A percentile compares a stretch with the other conserved stretches of the same genome.
Conservation (phyloP, 2,113 vertebrate genomes). For the Calypte anna region DNA sequence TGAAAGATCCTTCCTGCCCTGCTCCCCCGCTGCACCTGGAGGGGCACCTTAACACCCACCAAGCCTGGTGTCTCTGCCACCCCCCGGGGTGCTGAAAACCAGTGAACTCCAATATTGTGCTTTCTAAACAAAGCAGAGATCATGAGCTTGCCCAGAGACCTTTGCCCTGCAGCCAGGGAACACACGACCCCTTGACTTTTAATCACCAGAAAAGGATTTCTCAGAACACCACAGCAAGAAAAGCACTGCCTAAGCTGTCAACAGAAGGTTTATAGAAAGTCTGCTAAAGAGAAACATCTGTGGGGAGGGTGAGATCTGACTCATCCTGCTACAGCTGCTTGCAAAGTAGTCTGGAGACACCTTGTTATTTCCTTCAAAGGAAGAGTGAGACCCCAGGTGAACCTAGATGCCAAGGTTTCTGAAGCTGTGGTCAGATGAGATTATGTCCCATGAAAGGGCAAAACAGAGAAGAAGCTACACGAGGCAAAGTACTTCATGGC, state of each 20-base stretch:
- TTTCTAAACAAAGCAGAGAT: background rate
- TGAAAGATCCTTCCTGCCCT: background rate
- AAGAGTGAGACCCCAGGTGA: fast-evolving
- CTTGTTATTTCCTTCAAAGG: background rate
- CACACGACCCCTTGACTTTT: background rate
- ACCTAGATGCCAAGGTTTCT: background rate
- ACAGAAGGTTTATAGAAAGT: no score
- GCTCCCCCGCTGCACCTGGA: background rate
- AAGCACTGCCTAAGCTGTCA: background rate
- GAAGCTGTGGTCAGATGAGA: background rate
- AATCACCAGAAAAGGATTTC: background rate
- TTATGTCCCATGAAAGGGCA: background rate
- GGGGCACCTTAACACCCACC: fast-evolving
- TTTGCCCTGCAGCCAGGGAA: background rate
- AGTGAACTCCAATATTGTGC: background rate
- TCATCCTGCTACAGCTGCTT: background rate
- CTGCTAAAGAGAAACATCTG: background rate
- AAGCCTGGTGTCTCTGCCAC: background rate
- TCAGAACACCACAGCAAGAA: background rate
- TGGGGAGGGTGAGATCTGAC: no score
- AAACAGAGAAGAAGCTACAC: background rate
- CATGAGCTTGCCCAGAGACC: background rate
- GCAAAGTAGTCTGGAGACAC: background rate
- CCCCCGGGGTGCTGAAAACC: background rate
- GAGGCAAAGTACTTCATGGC: background rate